Evolutionary conservation across 2,113 vertebrate genomes (phyloP).

Genomic region (Rhegmatorhina hoffmannsi): DNA sequence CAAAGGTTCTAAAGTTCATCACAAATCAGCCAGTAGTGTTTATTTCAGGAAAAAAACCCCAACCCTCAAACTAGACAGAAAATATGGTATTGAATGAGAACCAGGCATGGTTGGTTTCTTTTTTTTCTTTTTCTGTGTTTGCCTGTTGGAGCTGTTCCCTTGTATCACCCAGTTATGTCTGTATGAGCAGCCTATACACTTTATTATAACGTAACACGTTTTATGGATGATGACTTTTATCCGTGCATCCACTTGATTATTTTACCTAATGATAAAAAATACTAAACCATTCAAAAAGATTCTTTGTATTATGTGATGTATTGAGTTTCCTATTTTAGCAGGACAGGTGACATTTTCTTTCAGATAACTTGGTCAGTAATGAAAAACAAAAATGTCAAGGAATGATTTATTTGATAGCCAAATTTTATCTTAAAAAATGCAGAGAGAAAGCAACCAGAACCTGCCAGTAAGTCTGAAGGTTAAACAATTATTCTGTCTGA

Average conservation of each 20-base stretch:
- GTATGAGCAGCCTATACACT: not conserved
- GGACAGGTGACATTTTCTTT: not conserved
- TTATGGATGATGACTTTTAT: not conserved
- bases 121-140: not conserved
- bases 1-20: not conserved
- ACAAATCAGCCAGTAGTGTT: not conserved
- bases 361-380: not conserved
- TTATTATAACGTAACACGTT: not conserved
- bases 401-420: not conserved
- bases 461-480: not conserved
- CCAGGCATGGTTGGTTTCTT: not conserved
- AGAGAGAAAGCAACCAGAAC: not conserved
- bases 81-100: not conserved
- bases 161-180: not conserved
- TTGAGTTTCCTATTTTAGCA: not conserved
- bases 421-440: not conserved
- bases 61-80: not conserved
- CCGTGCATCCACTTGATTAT: not conserved
- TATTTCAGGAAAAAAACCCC: not conserved
- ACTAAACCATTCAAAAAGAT: not conserved
- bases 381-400: not conserved
- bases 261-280: not conserved
- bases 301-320: not conserved
- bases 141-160: not conserved
- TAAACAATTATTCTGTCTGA: slow-evolving; percentile 7